Evolutionary conservation across 2,113 vertebrate genomes (phyloP), one percentile per base, ranked within the genome.

Genomic region (Tragelaphus imberbis): DNA sequence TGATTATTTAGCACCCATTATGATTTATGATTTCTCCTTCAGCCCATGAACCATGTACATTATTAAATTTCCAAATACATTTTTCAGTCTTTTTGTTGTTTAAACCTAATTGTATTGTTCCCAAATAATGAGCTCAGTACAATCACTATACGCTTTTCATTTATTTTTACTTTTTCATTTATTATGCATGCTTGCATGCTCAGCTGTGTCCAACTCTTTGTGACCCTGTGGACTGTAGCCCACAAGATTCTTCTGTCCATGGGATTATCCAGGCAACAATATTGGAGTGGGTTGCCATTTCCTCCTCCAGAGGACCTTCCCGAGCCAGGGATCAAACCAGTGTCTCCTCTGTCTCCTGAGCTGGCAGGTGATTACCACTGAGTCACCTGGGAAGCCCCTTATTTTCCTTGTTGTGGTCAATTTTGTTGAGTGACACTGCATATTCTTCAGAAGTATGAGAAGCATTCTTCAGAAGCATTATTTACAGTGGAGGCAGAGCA

Each of bases 11-110:
- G 53, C 44, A 55, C 61, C 12, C 21, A 47, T 77, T 53, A 53
- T 75, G 36, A 89, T 40, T 71, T 75, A 80, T 23, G 56, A 89
- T 40, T 82, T 55, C 63, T 30, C 65, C 40, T 84, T 96, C n/a
- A 89, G 71, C n/a, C 5, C n/a, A 59, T 55, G 33, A 77, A 89
- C 53, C 33, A n/a, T 44, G 2, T 75, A 23, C 7, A 25, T 55
- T 71, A 84, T 75, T 21, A 63, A 61, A 93, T 89, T 84, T 19
- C 55, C 28, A 90, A 53, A 61, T 77, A 51, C 3, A 90, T 87
- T 68, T 90, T 68, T 49, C 25, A 49, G 17, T n/a, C 5, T 19
- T 79, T 91, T 28, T 58, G 11, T 75, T 91, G 30, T 58, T 95
- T 91, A 68, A 91, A 47, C 6, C 61, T 95, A 94, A 65, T 3